Conservation (phyloP, 2,797 vertebrate species). For the Cetoscarus ocellatus region DNA sequence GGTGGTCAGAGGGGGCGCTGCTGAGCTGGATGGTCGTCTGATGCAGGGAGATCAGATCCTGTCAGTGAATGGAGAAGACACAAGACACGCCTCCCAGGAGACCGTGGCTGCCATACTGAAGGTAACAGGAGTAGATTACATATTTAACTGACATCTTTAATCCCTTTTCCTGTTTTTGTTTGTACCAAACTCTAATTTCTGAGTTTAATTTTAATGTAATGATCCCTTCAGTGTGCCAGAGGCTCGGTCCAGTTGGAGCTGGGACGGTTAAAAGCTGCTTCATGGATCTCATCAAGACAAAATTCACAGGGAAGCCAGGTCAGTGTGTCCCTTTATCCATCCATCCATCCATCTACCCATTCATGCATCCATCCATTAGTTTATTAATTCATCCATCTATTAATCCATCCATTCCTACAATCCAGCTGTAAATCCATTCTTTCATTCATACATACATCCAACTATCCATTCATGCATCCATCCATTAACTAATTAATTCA, state of each 20-base stretch:
- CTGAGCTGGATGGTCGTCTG: conserved; percentile 92
- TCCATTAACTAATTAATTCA: no score
- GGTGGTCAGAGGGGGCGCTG: conserved; percentile 94
- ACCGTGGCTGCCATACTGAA: conserved; percentile 93
- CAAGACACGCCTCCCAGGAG: conserved; percentile 92
- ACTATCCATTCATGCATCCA: no score
- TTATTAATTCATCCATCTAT: no score
- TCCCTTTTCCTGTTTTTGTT: no score
- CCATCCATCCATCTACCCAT: no score
- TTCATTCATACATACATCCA: no score
- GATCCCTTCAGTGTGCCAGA: conserved; percentile 88
- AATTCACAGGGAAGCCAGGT: conserved; percentile 90
- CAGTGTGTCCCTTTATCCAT: conserved; percentile 43
- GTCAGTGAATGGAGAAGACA: conserved; percentile 92
- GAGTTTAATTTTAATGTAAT: no score
- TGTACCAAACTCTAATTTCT: no score
- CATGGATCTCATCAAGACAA: conserved; percentile 90
- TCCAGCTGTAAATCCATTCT: no score
- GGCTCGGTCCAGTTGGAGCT: conserved; percentile 92
- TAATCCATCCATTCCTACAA: no score
- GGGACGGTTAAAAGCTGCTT: conserved; percentile 91
- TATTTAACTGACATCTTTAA: no score
- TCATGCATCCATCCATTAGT: no score
- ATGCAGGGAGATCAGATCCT: conserved; percentile 98
- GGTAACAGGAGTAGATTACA: conserved; percentile 69